phyloP scores from a whole-genome alignment of 1,140 invertebrate species.

The Listronotus bonariensis region DNA sequence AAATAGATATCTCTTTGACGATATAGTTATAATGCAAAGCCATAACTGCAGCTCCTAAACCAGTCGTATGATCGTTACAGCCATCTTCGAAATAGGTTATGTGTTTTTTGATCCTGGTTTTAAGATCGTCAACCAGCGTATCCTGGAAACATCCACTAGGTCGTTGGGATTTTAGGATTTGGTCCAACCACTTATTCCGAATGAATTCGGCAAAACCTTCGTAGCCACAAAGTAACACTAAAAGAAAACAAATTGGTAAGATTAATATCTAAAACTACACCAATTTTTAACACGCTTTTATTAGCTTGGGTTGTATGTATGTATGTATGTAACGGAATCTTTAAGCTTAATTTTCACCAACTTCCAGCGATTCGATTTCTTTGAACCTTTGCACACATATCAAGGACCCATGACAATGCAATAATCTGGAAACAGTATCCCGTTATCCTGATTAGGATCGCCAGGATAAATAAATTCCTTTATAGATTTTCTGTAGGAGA shows the following conservation, averaged over 20 bases:
- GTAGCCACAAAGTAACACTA: slow-evolving; percentile 46
- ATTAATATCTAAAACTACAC: background rate
- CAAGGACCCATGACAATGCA: too few species aligned
- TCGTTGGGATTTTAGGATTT: slow-evolving; percentile 43
- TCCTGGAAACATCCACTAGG: slow-evolving; percentile 42
- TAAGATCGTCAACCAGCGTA: slow-evolving; percentile 15
- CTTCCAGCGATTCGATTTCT: too few species aligned
- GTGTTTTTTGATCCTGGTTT: slow-evolving; percentile 33
- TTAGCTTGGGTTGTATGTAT: too few species aligned
- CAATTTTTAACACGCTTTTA: too few species aligned
- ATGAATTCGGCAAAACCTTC: slow-evolving; percentile 47
- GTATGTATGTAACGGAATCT: too few species aligned
- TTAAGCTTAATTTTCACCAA: too few species aligned
- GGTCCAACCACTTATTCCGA: slow-evolving; percentile 35
- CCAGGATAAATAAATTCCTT: too few species aligned
- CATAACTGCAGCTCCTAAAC: slow-evolving; percentile 44
- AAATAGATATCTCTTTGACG: slow-evolving; percentile 27
- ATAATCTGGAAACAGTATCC: too few species aligned
- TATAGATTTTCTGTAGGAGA: too few species aligned
- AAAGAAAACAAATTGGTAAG: slow-evolving; percentile 27
- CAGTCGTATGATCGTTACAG: slow-evolving; percentile 49
- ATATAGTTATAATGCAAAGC: slow-evolving; percentile 40
- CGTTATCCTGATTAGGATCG: too few species aligned
- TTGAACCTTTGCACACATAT: too few species aligned
- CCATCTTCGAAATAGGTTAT: slow-evolving; percentile 42